These are phyloP conservation scores for Grallaria varia DNA, from an alignment of 2,113 vertebrate species.

Conservation along the genomic window DNA sequence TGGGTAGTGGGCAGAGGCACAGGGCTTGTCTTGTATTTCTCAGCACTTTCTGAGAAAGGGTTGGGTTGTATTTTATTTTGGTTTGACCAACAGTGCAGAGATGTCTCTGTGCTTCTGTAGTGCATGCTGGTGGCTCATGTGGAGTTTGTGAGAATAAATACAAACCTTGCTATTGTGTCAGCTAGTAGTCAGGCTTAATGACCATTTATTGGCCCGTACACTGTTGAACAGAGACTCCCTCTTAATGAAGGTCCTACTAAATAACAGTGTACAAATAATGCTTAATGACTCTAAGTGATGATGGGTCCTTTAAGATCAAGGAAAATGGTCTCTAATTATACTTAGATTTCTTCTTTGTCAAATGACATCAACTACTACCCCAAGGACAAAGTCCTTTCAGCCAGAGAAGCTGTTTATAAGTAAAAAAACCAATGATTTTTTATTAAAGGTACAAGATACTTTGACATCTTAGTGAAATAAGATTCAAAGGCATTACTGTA, in stretches of 20 bases:
- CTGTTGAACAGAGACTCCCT: not conserved
- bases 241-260: constrained; percentile 32
- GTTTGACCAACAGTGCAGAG: not conserved
- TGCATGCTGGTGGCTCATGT: not conserved
- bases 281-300: constrained; percentile 14
- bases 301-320: not conserved
- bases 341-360: constrained; percentile 3
- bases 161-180: not conserved
- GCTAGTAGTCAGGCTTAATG: not conserved
- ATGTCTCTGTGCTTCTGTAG: not conserved
- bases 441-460: not conserved
- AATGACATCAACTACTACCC: not conserved
- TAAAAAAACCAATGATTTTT: not conserved
- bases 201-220: not conserved
- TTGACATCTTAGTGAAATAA: not conserved
- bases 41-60: not conserved
- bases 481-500: not conserved
- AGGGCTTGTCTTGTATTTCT: not conserved
- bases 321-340: constrained; percentile 18
- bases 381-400: not conserved
- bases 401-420: not conserved
- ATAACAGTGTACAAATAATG: constrained; percentile 23
- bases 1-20: not conserved
- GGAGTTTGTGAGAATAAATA: not conserved
- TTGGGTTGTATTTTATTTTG: not conserved